Percentiles rank a stretch among this genome's conserved stretches.
These are phyloP conservation scores for Brotula barbata DNA, from an alignment of 2,797 vertebrate species.

Conservation along the genomic window DNA sequence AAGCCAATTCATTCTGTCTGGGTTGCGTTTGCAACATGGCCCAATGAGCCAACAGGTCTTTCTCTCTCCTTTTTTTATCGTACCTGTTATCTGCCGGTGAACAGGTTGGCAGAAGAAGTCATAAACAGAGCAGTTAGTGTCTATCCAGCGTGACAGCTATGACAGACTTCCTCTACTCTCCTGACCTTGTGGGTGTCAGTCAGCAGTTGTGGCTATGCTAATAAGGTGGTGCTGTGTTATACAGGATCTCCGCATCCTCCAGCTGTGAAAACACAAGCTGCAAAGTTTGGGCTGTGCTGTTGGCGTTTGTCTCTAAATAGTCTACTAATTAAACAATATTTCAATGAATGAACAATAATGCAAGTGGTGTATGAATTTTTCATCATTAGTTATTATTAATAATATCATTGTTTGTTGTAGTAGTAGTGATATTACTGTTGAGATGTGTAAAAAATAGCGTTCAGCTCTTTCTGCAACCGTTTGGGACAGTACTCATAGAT, in stretches of 20 bases:
- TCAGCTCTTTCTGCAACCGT: no score
- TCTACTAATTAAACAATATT: not conserved
- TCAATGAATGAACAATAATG: not conserved
- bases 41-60: constrained; percentile 18
- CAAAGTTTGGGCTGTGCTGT: not conserved
- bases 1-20: constrained; percentile 56
- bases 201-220: constrained; percentile 36
- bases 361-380: no score
- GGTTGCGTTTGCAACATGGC: constrained; percentile 22
- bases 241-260: constrained; percentile 10
- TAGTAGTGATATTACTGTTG: no score
- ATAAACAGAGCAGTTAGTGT: constrained; percentile 31
- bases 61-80: not conserved
- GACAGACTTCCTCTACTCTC: constrained; percentile 38
- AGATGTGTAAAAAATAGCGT: no score
- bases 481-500: no score
- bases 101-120: constrained; percentile 2
- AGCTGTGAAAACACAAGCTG: constrained; percentile 28
- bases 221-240: constrained; percentile 25
- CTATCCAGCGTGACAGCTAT: constrained; percentile 35
- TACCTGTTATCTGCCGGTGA: constrained; percentile 20
- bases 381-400: no score
- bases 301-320: not conserved
- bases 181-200: constrained; percentile 44
- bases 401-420: no score